Base-by-base conservation (phyloP, 2,888 invertebrate genomes). In the Coremacera marginata region DNA sequence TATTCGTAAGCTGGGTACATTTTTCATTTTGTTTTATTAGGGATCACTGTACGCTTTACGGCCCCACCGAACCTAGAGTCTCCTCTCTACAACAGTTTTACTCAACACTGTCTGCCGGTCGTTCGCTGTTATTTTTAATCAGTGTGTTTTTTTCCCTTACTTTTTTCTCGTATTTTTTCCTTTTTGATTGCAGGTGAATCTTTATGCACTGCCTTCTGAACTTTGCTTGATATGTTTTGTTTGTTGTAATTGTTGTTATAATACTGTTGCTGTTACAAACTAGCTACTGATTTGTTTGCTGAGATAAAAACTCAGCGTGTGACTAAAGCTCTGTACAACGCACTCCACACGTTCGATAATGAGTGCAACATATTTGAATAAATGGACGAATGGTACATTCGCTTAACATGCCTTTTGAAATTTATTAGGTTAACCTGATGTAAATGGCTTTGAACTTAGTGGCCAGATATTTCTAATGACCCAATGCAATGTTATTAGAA, bases 341-440 rank as follows among this genome's bases (percentile, higher is more conserved):
- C 84, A 85, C 84, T 84, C 82, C 84, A 78, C 84, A 84, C 84
- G 85, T 86, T 82, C 81, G 75, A 82, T 84, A 84, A 84, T 84
- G 86, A 84, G 82, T 81, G 79, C 79, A 82, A 81, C 79, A 78
- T 82, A 19, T n/a, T 31, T n/a, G 22, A 19, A 70, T 27, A 70
- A 70, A 52, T 55, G 60, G 44, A 2, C 37, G 22, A 22, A 4
- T 71, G 11, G 44, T 14, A 44, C 44, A 44, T 44, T 44, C 44
- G 14, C 7, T 44, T 44, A 44, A 44, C 44, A 44, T 44, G 44
- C 44, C 4, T 44, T 44, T 14, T 11, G 44, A 44, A 11, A 44
- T 44, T 44, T 44, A 44, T 44, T 44, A 44, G 44, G 44, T 44
- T 44, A 44, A 44, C 44, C 44, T 44, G 14, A 14, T 11, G 44